A percentile compares a stretch with the other conserved stretches of the same genome.
phyloP scores from a whole-genome alignment of 1,140 invertebrate genomes.

The Amyelois transitella region DNA sequence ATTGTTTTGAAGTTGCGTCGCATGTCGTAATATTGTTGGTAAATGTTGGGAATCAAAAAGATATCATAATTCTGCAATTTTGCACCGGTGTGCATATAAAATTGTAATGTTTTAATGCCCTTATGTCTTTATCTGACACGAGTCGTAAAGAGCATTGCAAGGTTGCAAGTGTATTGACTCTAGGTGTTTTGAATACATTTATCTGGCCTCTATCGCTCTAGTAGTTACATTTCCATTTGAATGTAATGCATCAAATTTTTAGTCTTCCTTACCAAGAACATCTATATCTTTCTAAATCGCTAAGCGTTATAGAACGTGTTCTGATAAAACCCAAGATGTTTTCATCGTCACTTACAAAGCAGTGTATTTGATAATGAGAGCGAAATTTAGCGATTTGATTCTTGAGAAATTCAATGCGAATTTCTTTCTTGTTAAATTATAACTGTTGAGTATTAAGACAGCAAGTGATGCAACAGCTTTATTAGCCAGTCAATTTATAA shows the following conservation, averaged over 20 bases:
- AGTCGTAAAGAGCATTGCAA: constrained; percentile 68
- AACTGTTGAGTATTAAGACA: neutral
- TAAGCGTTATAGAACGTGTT: too few species aligned
- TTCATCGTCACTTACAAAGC: too few species aligned
- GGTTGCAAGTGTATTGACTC: constrained; percentile 72
- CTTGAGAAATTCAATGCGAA: neutral
- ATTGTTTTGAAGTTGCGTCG: neutral
- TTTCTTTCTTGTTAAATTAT: neutral
- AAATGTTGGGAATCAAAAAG: neutral
- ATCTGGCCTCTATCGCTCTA: constrained; percentile 52
- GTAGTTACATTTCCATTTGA: constrained; percentile 43
- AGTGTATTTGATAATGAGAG: too few species aligned
- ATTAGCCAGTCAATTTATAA: too few species aligned
- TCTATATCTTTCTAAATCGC: neutral
- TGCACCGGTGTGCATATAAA: constrained; percentile 37
- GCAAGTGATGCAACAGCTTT: too few species aligned
- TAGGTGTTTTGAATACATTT: constrained; percentile 59
- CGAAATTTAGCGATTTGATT: constrained; percentile 6
- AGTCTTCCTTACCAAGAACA: neutral
- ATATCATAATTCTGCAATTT: constrained; percentile 14
- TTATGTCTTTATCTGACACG: constrained; percentile 69
- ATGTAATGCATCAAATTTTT: constrained; percentile 12
- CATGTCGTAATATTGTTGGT: neutral
- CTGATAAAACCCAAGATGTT: too few species aligned
- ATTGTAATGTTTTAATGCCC: constrained; percentile 61